Percentiles rank a stretch among this genome's conserved stretches.
phyloP scores from a whole-genome alignment of 2,797 vertebrate genomes.

The Poeciliopsis paucimaculata region DNA sequence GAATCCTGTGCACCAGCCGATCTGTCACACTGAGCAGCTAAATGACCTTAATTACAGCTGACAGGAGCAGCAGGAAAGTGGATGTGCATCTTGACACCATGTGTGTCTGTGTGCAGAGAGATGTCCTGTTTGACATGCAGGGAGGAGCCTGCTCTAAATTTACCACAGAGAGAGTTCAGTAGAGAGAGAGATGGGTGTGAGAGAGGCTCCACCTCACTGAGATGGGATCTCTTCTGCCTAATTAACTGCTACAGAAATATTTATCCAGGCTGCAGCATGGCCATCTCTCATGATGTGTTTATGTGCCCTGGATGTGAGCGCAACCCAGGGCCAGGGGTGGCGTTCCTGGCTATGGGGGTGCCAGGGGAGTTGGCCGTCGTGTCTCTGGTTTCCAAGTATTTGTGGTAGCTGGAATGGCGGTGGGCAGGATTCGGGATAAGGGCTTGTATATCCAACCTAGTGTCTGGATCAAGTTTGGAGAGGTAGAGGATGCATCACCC shows the following conservation, averaged over 20 bases:
- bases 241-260: constrained; percentile 86
- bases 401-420: constrained; percentile 41
- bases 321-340: constrained; percentile 27
- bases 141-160: constrained; percentile 67
- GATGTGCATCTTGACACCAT: constrained; percentile 52
- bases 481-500: constrained; percentile 29
- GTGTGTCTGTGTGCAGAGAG: constrained; percentile 32
- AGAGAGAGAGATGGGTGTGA: constrained; percentile 18
- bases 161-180: constrained; percentile 40
- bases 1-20: constrained; percentile 20
- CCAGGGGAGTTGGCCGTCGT: constrained; percentile 21
- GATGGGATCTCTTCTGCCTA: constrained; percentile 76
- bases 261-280: constrained; percentile 76
- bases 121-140: constrained; percentile 40
- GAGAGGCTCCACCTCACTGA: constrained; percentile 63
- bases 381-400: constrained; percentile 63
- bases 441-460: constrained; percentile 39
- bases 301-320: constrained; percentile 70
- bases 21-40: constrained; percentile 61
- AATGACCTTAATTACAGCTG: constrained; percentile 74
- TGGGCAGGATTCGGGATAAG: constrained; percentile 16
- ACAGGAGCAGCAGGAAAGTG: constrained; percentile 57
- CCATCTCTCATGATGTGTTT: constrained; percentile 77
- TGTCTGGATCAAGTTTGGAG: constrained; percentile 52
- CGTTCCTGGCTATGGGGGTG: constrained; percentile 1